phyloP scores from a whole-genome alignment of 2,113 vertebrate genomes.

The Harpagus bidentatus region DNA sequence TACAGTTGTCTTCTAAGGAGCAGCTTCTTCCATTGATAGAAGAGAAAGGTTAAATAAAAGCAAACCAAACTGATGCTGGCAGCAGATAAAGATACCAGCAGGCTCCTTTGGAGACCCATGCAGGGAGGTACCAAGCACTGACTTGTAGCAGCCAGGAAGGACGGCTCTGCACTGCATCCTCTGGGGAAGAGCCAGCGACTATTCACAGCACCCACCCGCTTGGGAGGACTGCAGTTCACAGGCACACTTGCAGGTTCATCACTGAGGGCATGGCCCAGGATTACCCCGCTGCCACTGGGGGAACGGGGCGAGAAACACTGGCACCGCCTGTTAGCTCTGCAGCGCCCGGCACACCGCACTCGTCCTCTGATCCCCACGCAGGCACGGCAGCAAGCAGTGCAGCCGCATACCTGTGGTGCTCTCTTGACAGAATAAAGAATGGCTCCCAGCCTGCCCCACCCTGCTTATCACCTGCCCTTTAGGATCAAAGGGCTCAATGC shows the following conservation, averaged over 20 bases:
- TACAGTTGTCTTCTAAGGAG: background rate
- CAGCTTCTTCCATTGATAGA: background rate
- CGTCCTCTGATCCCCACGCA: background rate
- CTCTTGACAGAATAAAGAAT: background rate
- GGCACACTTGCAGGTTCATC: background rate
- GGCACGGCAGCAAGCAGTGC: background rate
- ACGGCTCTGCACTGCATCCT: background rate
- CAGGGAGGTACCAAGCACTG: background rate
- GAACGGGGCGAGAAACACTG: background rate
- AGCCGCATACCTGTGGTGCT: background rate
- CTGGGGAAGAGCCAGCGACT: background rate
- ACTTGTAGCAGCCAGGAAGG: background rate
- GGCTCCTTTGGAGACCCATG: background rate
- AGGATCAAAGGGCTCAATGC: background rate
- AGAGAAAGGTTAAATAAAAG: background rate
- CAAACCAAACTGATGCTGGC: background rate
- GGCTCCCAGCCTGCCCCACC: background rate
- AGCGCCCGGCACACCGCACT: accelerated
- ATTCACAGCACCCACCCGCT: background rate
- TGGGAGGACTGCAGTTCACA: background rate
- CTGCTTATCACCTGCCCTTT: background rate
- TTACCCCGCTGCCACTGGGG: accelerated
- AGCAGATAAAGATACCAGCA: background rate
- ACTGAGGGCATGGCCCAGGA: accelerated
- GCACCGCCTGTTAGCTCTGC: background rate